Evolutionary conservation across 1,140 invertebrate genomes (phyloP).

Genomic region (Arion vulgaris): DNA sequence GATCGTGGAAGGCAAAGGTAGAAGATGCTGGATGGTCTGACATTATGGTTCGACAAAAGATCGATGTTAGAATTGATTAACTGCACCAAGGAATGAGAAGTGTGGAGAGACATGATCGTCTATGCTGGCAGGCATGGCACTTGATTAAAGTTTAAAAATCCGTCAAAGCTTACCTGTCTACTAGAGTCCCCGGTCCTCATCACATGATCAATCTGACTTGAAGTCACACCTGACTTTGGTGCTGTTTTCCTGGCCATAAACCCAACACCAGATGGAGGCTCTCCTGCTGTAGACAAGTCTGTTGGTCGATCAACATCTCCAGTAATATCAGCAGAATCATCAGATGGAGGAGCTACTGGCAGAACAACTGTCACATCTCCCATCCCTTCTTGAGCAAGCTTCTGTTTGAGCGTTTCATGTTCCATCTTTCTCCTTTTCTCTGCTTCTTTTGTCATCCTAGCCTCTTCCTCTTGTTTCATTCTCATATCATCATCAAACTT

Average conservation of each 20-base stretch:
- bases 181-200: background rate
- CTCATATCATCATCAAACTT: constrained; percentile 23
- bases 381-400: constrained; percentile 39
- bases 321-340: background rate
- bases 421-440: constrained; percentile 13
- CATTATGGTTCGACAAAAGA: too few relatives aligned
- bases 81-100: too few relatives aligned
- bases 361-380: constrained; percentile 35
- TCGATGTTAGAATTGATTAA: too few relatives aligned
- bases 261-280: constrained; percentile 3
- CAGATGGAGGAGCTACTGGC: constrained; percentile 26
- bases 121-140: too few relatives aligned
- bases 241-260: constrained; percentile 29
- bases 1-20: too few relatives aligned
- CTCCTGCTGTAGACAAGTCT: constrained; percentile 30
- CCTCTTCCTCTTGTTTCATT: constrained; percentile 16
- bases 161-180: background rate
- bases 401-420: constrained; percentile 23
- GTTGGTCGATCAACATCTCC: constrained; percentile 30
- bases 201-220: background rate
- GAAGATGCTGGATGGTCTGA: too few relatives aligned
- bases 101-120: too few relatives aligned
- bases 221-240: background rate
- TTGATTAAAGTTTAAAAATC: too few relatives aligned
- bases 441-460: background rate